phyloP scores from a whole-genome alignment of 1,140 invertebrate species.

The Bombus waltoni region DNA sequence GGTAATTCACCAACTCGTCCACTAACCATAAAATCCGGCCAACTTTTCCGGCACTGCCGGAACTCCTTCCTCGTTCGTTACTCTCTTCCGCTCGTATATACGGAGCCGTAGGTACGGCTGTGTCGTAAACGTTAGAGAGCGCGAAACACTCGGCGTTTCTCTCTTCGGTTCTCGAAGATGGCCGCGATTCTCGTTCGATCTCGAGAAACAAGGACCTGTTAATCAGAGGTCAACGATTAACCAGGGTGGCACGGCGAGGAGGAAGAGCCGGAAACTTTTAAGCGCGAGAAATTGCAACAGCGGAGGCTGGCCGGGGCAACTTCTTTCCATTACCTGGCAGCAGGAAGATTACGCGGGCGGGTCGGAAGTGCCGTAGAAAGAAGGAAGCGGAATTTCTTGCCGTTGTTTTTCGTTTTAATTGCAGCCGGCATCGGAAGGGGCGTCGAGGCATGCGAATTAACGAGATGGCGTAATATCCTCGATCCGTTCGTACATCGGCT shows the following conservation, averaged over 20 bases:
- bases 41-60: constrained; percentile 44
- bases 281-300: background rate
- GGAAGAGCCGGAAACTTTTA: background rate
- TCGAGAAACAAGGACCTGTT: too few relatives aligned
- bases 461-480: constrained; percentile 47
- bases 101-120: too few relatives aligned
- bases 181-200: background rate
- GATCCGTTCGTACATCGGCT: background rate
- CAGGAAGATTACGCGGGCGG: background rate
- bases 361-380: constrained; percentile 20
- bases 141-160: background rate
- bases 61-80: constrained; percentile 47
- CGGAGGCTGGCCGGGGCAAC: background rate
- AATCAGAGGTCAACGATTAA: background rate
- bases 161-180: too few relatives aligned
- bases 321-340: constrained; percentile 48
- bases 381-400: constrained; percentile 56
- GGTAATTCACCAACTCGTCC: constrained; percentile 63
- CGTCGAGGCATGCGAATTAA: constrained; percentile 41
- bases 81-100: constrained; percentile 23
- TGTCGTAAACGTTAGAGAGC: background rate
- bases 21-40: constrained; percentile 55
- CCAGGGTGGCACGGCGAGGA: too few relatives aligned
- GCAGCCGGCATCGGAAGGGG: background rate
- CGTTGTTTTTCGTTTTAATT: constrained; percentile 62